Conservation (phyloP, 2,797 vertebrate species). For the Euthynnus affinis region DNA sequence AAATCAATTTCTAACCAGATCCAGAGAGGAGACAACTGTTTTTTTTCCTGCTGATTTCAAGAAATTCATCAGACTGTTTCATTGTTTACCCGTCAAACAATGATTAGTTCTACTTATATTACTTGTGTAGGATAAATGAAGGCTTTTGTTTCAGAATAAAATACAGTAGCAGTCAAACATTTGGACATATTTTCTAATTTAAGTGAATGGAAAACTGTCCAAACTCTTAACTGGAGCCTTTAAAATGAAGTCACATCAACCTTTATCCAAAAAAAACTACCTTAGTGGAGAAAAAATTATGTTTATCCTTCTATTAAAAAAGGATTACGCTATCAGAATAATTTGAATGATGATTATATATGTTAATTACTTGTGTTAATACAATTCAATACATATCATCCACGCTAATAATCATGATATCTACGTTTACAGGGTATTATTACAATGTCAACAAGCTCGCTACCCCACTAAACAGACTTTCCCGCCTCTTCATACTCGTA, state of each 20-base stretch:
- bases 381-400: background rate
- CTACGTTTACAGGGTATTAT: background rate
- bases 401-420: too few species aligned
- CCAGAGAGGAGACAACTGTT: background rate
- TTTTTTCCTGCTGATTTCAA: background rate
- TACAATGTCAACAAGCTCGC: background rate
- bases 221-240: background rate
- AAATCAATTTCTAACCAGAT: background rate
- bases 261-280: too few species aligned
- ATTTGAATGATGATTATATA: too few species aligned
- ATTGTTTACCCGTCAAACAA: background rate
- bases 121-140: background rate
- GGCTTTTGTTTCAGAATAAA: background rate
- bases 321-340: background rate
- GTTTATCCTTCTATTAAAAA: background rate
- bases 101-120: background rate
- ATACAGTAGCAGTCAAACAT: background rate
- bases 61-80: background rate
- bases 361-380: background rate
- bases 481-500: constrained; percentile 9
- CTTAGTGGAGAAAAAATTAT: background rate
- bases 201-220: too few species aligned
- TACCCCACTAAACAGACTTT: background rate
- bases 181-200: too few species aligned
- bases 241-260: background rate